Evolutionary conservation across 2,888 invertebrate species (phyloP), one percentile per base, ranked within the genome.

Genomic region (Drosophila mulleri): DNA sequence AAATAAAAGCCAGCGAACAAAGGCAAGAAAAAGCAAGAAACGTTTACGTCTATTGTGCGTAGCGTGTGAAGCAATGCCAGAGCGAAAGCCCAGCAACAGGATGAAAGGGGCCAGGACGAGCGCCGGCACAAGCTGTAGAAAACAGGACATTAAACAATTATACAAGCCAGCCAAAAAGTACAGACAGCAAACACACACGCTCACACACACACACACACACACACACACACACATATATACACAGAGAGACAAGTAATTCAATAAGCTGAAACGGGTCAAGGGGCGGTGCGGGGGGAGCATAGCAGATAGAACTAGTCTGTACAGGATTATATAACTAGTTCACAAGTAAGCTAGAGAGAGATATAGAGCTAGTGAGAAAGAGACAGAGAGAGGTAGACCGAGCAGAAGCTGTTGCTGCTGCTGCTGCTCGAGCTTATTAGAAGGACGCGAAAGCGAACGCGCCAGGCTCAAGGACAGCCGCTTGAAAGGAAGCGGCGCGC

Each of bases 81-180:
- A 20, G 45, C 45, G 23, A 45, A 23, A 23, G 45, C 3, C 45
- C 54, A 29, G 54, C 39, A 48, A 20, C 26, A 56, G 60, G 16
- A 58, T 9, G 35, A 64, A 64, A 54, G 37, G 42, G 41, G 29
- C 54, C 72, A 42, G 37, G 47, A 50, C 32, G 39, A 68, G 53
- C n/a, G 53, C 53, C 16, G 52, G 57, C 57, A 67, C 12, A 63
- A 16, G 48, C 54, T 56, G 42, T 53, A 61, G 26, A 74, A 62
- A 78, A 76, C 81, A 83, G 83, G 87, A 83, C 87, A 83, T 86
- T 75, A 69, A 83, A 83, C 84, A 83, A 83, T 86, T 82, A 80
- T 70, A 67, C 37, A 53, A 64, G 35, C 37, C 8, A 18, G 44
- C 26, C 42, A 29, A 61, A 60, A 68, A 52, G 61, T 61, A 56